Evolutionary conservation across 2,797 vertebrate species (phyloP), one percentile per base, ranked within the genome.

Genomic region (Sebastolobus alascanus): DNA sequence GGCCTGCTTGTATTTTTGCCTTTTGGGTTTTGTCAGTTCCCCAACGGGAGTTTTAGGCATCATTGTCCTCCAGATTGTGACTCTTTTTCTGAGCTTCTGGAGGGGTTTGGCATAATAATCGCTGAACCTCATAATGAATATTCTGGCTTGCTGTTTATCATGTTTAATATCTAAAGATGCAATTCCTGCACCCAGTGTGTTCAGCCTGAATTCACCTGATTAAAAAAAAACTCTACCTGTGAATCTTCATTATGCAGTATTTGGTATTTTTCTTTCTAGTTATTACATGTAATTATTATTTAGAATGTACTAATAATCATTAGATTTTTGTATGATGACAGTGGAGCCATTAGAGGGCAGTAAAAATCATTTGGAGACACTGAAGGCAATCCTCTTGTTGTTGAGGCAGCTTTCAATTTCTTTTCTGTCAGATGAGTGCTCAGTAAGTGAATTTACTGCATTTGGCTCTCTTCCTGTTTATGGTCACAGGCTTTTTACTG

Each of bases 1-100:
- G 80, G 55, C 73, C 78, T 71, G 75, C 29, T 88, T 81, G 25
- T 46, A 46, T 83, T 90, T 37, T 73, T 83, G 66, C 65, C 79
- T 89, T 82, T 81, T 58, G 31, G 70, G 38, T 67, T 89, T 86
- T 80, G 63, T 83, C 74, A 76, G 59, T 65, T 65, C 56, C 56
- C 43, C 25, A 88, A 37, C 50, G 70, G 65, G 54, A 84, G 64
- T 76, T 87, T 91, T 27, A 77, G 59, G 65, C 69, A 84, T 75
- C 31, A 5, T 13, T 35, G 25, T 84, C 37, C 20, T 84, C 70
- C 80, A 86, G 74, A 83, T 71, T 86, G 82, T 72, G 73, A 56
- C 54, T 66, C 6, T 63, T 16, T 80, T 22, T 83, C 55, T 86
- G 73, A 83, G 59, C 60, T 72, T 70, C 79, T 72, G 8, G 16